Conservation (phyloP, 1,140 invertebrate genomes). For the Stratiolaelaps scimitus region DNA sequence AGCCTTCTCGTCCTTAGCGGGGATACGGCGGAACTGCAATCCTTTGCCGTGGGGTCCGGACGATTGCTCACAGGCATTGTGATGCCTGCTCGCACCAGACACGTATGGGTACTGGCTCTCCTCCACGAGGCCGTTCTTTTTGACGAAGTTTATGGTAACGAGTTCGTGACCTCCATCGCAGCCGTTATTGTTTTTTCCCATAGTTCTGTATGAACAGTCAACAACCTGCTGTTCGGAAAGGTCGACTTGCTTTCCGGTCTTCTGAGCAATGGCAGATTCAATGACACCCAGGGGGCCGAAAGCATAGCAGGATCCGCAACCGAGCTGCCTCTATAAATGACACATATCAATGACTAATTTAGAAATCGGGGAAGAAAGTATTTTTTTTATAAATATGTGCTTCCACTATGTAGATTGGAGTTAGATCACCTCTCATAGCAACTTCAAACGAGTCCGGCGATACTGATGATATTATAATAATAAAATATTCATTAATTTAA, state of each 20-base stretch:
- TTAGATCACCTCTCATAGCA: too few species aligned
- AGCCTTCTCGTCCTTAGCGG: not conserved
- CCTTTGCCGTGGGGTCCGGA: not conserved
- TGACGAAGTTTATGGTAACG: slow-evolving; percentile 1
- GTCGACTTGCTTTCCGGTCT: not conserved
- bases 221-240: slow-evolving; percentile 8
- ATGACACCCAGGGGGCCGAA: not conserved
- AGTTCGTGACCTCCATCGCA: not conserved
- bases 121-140: not conserved
- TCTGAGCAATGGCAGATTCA: slow-evolving; percentile 19
- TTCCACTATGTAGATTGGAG: too few species aligned
- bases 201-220: not conserved
- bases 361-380: too few species aligned
- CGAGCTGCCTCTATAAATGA: not conserved
- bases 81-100: too few species aligned
- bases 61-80: too few species aligned
- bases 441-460: too few species aligned
- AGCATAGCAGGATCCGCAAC: slow-evolving; percentile 1
- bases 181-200: not conserved
- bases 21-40: not conserved
- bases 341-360: too few species aligned
- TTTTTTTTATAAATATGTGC: too few species aligned
- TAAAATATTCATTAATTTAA: too few species aligned
- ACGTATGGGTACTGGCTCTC: too few species aligned
- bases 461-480: too few species aligned